Percentiles rank a stretch among this genome's conserved stretches.
Evolutionary conservation across 2,888 invertebrate genomes (phyloP).

Genomic region (Agrotis segetum): DNA sequence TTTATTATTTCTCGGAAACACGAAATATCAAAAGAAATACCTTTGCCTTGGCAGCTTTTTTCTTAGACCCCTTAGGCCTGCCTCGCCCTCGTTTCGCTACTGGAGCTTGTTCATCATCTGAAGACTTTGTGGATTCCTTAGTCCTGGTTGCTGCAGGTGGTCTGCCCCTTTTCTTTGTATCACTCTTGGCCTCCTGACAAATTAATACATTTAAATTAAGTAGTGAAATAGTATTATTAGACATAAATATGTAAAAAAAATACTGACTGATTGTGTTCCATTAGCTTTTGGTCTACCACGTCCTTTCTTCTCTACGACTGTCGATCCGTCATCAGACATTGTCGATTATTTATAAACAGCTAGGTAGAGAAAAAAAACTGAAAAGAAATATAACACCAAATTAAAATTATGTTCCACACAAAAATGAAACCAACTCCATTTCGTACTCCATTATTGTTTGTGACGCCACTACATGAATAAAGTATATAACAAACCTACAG

Average conservation of each 20-base stretch:
- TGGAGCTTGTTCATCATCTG: conserved; percentile 89
- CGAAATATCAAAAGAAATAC: conserved; percentile 63
- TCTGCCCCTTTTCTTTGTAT: conserved; percentile 88
- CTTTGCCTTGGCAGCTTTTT: conserved; percentile 88
- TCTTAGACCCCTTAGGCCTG: conserved; percentile 90
- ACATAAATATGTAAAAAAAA: background rate
- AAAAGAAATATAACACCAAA: conserved; percentile 54
- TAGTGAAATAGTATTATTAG: background rate
- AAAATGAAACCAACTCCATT: conserved; percentile 25
- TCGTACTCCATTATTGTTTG: conserved; percentile 43
- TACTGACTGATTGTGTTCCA: conserved; percentile 86
- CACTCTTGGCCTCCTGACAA: conserved; percentile 86
- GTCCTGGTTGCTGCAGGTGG: conserved; percentile 84
- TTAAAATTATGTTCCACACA: background rate
- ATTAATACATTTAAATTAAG: background rate
- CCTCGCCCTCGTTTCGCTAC: conserved; percentile 90
- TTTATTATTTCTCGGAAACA: no score
- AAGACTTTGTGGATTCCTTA: conserved; percentile 90
- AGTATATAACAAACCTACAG: background rate
- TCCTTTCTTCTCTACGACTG: conserved; percentile 89
- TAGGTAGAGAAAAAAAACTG: conserved; percentile 73
- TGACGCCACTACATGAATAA: conserved; percentile 42
- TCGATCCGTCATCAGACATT: conserved; percentile 90
- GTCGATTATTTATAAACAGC: conserved; percentile 69
- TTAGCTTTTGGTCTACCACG: conserved; percentile 89